These are phyloP conservation scores for Epizoanthus rinbou DNA, from an alignment of 92 coral and sea anemone species.

Conservation along the genomic window DNA sequence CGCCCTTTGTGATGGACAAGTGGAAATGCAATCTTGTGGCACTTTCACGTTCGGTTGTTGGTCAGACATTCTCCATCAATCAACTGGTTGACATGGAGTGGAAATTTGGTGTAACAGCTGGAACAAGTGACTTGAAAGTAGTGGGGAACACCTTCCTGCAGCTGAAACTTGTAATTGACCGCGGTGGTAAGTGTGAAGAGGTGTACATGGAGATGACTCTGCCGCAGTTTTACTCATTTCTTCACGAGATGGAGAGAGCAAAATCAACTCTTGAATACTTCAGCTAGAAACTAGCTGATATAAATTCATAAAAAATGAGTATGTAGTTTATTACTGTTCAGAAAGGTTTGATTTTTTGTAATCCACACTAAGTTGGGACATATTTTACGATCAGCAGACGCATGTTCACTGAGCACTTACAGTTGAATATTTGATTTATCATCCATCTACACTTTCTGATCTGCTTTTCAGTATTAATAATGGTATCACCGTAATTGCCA, in stretches of 20 bases:
- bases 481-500: too few relatives aligned
- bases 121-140: conserved; percentile 93
- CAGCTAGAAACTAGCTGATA: conserved; percentile 49
- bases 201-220: conserved; percentile 97
- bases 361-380: too few relatives aligned
- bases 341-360: too few relatives aligned
- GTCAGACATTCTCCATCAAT: conserved; percentile 92
- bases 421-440: too few relatives aligned
- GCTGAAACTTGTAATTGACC: conserved; percentile 90
- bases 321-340: too few relatives aligned
- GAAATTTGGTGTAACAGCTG: conserved; percentile 99
- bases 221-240: conserved; percentile 97
- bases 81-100: conserved; percentile 99
- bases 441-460: too few relatives aligned
- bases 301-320: not conserved
- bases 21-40: conserved; percentile 97
- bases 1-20: conserved; percentile 70
- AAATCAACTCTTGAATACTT: conserved; percentile 94
- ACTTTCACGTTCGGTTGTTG: conserved; percentile 92
- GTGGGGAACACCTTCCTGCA: conserved; percentile 97
- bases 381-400: too few relatives aligned
- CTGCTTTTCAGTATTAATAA: too few relatives aligned
- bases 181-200: conserved; percentile 85
- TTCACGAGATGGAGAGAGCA: conserved; percentile 98
- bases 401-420: too few relatives aligned